Base-by-base conservation (phyloP, 2,888 invertebrate genomes). In the Dasysyrphus tricinctus region DNA sequence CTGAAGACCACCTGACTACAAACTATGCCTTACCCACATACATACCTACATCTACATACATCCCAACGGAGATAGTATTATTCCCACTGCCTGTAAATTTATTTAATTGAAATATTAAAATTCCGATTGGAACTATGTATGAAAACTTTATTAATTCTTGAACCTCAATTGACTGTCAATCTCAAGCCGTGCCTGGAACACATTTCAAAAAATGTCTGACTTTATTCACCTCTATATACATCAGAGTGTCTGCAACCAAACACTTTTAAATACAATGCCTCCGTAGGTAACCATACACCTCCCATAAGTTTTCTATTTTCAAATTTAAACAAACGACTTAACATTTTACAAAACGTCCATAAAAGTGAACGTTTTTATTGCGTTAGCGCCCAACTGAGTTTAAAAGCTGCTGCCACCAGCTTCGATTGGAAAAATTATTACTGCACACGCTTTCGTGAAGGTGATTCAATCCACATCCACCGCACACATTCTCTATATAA, bases 381-480 rank as follows among this genome's bases (percentile, higher is more conserved):
- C 85, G 69, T 69, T 77, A 80, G 77, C 77, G 11, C 69, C 80
- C 85, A 85, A 76, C 80, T 80, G 84, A 54, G 79, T 65, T 51
- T 32, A 61, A 61, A 67, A 74, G 78, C 47, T 83, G 78, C 47
- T 83, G 79, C 83, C 79, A 72, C 49, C 44, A 51, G 56, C 44
- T 72, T 72, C 32, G 67, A 76, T 73, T 63, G 61, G 42, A 74
- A 78, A n/a, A 78, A 69, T 82, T 39, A 61, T 82, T 47, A 47
- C 51, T 59, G 19, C 69, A 56, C 67, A 82, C 77, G 16, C 57
- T 70, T 65, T 76, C 14, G 61, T 24, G 59, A 78, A 80, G 70
- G 77, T 85, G 80, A 85, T 77, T 80, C 77, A 73, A 85, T 80
- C 77, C 8, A 32, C 39, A 37, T 16, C 19, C 6, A 51, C 51